Percentiles rank a stretch among this genome's conserved stretches.
Conservation (phyloP, 2,888 invertebrate species). For the Parthenolecanium corni region DNA sequence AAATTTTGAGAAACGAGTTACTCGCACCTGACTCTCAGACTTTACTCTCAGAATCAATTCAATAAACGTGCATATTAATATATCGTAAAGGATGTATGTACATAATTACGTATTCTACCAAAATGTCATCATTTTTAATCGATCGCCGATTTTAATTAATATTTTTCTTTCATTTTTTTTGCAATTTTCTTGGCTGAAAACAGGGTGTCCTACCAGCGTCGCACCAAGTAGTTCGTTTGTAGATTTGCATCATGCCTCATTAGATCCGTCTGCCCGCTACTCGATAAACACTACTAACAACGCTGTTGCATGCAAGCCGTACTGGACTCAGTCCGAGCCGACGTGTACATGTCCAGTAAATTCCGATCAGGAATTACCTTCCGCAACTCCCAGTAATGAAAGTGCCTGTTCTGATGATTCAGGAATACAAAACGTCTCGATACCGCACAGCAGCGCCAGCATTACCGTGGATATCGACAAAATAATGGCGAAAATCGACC, state of each 20-base stretch:
- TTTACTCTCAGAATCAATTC: too few relatives aligned
- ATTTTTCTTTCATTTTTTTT: conserved; percentile 4
- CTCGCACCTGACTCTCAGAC: too few relatives aligned
- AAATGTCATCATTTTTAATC: too few relatives aligned
- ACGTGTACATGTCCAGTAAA: conserved; percentile 24
- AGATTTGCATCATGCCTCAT: conserved; percentile 30
- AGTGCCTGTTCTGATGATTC: conserved; percentile 26
- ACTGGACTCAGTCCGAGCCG: conserved; percentile 22
- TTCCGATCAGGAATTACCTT: conserved; percentile 26
- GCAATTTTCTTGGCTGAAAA: conserved; percentile 27
- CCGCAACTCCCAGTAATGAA: conserved; percentile 25
- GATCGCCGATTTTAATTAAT: too few relatives aligned
- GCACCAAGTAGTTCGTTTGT: conserved; percentile 30
- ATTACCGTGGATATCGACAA: conserved; percentile 65
- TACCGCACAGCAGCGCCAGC: conserved; percentile 33
- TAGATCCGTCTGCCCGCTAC: conserved; percentile 24
- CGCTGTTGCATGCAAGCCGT: conserved; percentile 22
- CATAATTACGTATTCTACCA: too few relatives aligned
- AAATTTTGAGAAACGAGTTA: too few relatives aligned
- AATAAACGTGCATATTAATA: too few relatives aligned
- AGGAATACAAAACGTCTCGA: conserved; percentile 18
- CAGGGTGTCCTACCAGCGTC: conserved; percentile 30
- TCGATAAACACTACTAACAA: conserved; percentile 19
- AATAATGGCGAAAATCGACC: conserved; percentile 91
- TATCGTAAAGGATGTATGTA: too few relatives aligned